Evolutionary conservation across 1,140 invertebrate species (phyloP).

Genomic region (Elymnias hypermnestra): DNA sequence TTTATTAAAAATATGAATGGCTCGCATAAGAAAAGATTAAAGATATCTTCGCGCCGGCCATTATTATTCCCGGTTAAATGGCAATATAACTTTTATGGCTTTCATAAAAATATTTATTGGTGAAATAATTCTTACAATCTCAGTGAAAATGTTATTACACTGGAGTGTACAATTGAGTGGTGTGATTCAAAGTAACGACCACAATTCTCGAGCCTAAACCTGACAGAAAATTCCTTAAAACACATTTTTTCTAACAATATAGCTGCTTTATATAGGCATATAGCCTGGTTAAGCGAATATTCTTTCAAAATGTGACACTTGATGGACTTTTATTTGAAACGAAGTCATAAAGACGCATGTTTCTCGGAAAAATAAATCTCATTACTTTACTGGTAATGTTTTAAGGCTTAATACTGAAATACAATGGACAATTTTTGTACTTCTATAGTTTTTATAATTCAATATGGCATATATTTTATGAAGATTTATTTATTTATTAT

Average conservation of each 20-base stretch:
- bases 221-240: conserved; percentile 11
- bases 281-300: background rate
- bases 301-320: conserved; percentile 21
- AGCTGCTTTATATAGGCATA: background rate
- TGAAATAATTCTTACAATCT: conserved; percentile 9
- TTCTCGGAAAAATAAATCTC: background rate
- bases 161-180: conserved; percentile 14
- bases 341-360: conserved; percentile 9
- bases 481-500: too few species aligned
- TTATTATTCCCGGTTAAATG: conserved; percentile 15
- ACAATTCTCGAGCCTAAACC: conserved; percentile 11
- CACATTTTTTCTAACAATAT: conserved; percentile 10
- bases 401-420: too few species aligned
- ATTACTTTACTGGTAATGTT: too few species aligned
- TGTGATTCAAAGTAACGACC: conserved; percentile 15
- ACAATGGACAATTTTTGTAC: too few species aligned
- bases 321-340: conserved; percentile 18
- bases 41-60: conserved; percentile 5
- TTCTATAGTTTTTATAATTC: too few species aligned
- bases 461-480: too few species aligned
- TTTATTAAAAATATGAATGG: conserved; percentile 13
- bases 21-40: conserved; percentile 8
- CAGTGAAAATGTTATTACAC: conserved; percentile 12
- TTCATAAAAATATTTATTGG: conserved; percentile 17
- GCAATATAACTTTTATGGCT: conserved; percentile 11